These are phyloP conservation scores for Cephus spinipes DNA, from an alignment of 2,888 invertebrate genomes.

Conservation along the genomic window DNA sequence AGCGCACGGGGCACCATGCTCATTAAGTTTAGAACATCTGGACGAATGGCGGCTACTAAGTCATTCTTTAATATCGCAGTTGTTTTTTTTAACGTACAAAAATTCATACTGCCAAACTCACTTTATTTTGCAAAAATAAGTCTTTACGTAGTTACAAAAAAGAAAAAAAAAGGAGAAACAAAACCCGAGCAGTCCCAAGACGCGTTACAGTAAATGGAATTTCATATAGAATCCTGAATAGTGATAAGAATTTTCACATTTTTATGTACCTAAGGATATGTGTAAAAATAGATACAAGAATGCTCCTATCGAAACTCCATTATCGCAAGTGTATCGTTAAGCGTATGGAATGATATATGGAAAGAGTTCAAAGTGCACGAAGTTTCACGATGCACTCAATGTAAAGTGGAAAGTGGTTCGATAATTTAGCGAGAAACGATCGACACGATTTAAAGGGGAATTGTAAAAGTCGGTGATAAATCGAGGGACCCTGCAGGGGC, in stretches of 20 bases:
- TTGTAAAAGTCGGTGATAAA: background rate
- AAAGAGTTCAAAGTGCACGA: background rate
- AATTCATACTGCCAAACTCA: background rate
- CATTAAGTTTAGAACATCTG: background rate
- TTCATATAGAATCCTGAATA: background rate
- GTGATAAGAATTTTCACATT: background rate
- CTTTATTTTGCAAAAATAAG: background rate
- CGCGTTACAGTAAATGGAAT: background rate
- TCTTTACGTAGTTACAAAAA: no score
- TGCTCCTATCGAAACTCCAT: background rate
- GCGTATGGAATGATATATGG: background rate
- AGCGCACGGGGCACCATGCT: background rate
- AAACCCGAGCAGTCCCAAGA: no score
- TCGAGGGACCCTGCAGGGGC: conserved; percentile 4
- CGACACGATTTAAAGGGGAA: background rate
- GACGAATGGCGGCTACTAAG: background rate
- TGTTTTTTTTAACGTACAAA: background rate
- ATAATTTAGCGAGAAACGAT: background rate
- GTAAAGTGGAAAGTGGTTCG: background rate
- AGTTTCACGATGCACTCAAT: background rate
- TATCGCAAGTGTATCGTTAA: background rate
- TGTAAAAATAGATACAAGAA: background rate
- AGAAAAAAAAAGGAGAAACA: background rate
- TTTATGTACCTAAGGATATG: background rate
- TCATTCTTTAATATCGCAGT: background rate